Base-by-base conservation (phyloP, 2,888 invertebrate genomes). In the Cremastinae sp. region DNA sequence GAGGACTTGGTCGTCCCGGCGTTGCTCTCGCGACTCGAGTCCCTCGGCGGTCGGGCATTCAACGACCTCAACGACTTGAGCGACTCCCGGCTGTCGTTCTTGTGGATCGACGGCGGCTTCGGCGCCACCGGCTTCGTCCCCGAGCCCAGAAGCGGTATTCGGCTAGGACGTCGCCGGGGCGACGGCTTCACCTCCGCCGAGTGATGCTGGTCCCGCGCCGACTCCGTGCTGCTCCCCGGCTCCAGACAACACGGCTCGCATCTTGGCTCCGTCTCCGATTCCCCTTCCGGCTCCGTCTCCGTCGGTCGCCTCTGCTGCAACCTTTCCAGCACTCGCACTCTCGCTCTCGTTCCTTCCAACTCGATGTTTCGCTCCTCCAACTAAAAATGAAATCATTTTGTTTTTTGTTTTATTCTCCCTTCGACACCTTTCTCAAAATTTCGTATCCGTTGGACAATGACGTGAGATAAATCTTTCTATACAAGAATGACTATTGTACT, bases 321-420 rank as follows among this genome's bases (percentile, higher is more conserved):
- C 79, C 93, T 91, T 86, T 95, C 95, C 78, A 95, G 90, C 79
- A 95, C 92, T n/a, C 96, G 92, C 71, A 95, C 92, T 72, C 94
- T 93, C 0, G 96, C 96, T 78, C 93, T 92, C 12, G 96, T 95
- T n/a, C 96, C 95, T 89, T 96, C 96, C 83, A 96, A 85, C 88
- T 96, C 95, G 83, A 96, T 95, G 84, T 93, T 95, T 87, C 94
- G 94, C 89, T 96, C 96, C 89, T 95, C 95, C 83, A 96, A 90
- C 95, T 96, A 91, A 88, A 89, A 66, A 62, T 12, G 7, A 43
- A 12, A 1, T 2, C 5, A 22, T 59, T 59, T 14, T 14, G 20
- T 59, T 10, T 43, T 20, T 58, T 49, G 8, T 49, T 8, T 12
- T 1, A 49, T 10, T 49, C 8, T 41, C n/a, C n/a, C n/a, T n/a